Evolutionary conservation across 2,888 invertebrate species (phyloP).

Genomic region (Nowickia ferox): DNA sequence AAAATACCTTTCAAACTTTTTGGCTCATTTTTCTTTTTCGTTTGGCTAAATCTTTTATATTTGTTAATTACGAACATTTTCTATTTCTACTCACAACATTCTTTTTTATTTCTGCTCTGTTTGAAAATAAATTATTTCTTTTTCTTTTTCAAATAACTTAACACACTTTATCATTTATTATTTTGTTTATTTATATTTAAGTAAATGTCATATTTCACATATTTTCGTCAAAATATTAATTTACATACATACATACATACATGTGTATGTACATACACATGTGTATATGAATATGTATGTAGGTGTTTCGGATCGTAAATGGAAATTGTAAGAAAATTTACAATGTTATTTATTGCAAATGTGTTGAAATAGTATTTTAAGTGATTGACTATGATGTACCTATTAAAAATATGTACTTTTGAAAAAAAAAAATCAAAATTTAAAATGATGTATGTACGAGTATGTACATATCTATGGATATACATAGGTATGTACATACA

Average conservation of each 20-base stretch:
- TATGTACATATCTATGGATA: neutral
- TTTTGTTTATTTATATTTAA: constrained; percentile 33
- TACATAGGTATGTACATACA: neutral
- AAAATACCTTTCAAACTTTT: constrained; percentile 66
- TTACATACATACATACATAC: neutral
- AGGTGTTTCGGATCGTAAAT: constrained; percentile 25
- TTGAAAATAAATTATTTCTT: constrained; percentile 41
- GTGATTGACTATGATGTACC: neutral
- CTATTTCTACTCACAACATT: constrained; percentile 35
- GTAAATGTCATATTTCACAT: constrained; percentile 60
- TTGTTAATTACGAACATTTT: constrained; percentile 29
- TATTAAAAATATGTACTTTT: constrained; percentile 3
- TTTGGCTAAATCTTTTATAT: constrained; percentile 34
- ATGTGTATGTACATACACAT: neutral
- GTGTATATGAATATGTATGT: neutral
- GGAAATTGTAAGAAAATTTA: constrained; percentile 23
- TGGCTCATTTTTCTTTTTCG: constrained; percentile 44
- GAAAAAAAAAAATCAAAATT: neutral
- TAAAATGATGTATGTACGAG: neutral
- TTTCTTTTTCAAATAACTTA: constrained; percentile 40
- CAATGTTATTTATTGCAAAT: neutral
- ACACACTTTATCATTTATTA: constrained; percentile 21
- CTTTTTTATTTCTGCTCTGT: constrained; percentile 44
- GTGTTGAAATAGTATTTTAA: neutral
- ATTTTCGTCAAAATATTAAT: constrained; percentile 36